Evolutionary conservation across 2,113 vertebrate genomes (phyloP), one percentile per base, ranked within the genome.

Genomic region (Epinephelus moara): DNA sequence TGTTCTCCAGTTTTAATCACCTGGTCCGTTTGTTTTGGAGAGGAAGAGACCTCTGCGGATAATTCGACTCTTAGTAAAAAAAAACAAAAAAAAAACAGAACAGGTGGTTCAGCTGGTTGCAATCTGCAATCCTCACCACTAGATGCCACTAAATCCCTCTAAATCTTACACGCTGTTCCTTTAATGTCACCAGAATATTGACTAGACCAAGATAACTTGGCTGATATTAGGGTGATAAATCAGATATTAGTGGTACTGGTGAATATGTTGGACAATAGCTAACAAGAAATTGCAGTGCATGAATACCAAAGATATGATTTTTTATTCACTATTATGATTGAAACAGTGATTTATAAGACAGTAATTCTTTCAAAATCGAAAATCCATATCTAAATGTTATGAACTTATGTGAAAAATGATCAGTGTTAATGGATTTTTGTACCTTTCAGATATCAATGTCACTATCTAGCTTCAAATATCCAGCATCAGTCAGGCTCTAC

Each of bases 381-480:
- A 30, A 37, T 3, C 12, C 8, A 12, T 2, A 23, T 4, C 15
- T 27, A 21, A 25, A 19, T 52, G 18, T 4, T 27, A 25, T 19
- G 2, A n/a, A 2, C 8, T 21, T 3, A n/a, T 9, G 67, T 33
- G 27, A 47, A 13, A 30, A 18, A 13, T 0, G 8, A 4, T 37
- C 33, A 21, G 5, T 2, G 2, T 10, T 15, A 13, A 14, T 18
- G 70, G 13, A 37, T 30, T 17, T 40, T 27, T 42, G 13, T 74
- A 8, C 21, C 6, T 52, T n/a, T 25, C 30, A 40, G 47, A 40
- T 25, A 50, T 69, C n/a, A 50, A 6, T 56, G 15, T 52, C 17
- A 37, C 14, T 69, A 18, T 69, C 55, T 30, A 37, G 61, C 23
- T 21, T 53, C n/a, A 63, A 13, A 82, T 27, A 14, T 45, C 68